Evolutionary conservation across 2,113 vertebrate species (phyloP), one percentile per base, ranked within the genome.

Genomic region (Rhynchomys soricoides): DNA sequence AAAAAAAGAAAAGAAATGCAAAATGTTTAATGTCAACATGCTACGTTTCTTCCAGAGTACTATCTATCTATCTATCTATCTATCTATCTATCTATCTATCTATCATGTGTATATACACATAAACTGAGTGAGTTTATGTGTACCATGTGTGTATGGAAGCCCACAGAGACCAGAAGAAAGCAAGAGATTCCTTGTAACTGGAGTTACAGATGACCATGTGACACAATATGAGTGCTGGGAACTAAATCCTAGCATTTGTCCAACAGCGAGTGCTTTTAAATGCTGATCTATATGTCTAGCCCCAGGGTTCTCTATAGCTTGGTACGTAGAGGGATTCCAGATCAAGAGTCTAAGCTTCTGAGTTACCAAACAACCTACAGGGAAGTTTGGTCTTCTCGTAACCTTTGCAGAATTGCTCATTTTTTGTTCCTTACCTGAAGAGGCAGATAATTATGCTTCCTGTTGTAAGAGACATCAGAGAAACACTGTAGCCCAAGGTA

Each of bases 401-500:
- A 10, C 85, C n/a, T 45, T 9, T 21, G 68, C 29, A 95, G 92
- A 62, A 40, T 5, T 10, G 75, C 37, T 73, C 26, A 6, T 66
- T 48, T 48, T 62, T 88, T 43, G 6, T 48, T 68, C 95, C 98
- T 95, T 97, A 99, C 99, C 99, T 98, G 98, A 99, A 99, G 93
- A 99, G 96, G 91, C 99, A 99, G 95, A 99, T 99, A 96, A 99
- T 99, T 92, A 99, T 98, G 71, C 99, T 99, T 89, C 99, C 99
- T 1, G 99, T 99, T 71, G 98, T 99, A 31, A 99, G 99, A 83
- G 99, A 99, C 95, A 99, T 98, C 94, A 99, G 96, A 40, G 99
- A 99, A 79, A 99, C 97, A 0, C 99, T 99, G 98, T 99, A 99
- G 95, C 99, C 99, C 91, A 99, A 97, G 0, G 99, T 99, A 96